Evolutionary conservation across 2,888 invertebrate species (phyloP), one percentile per base, ranked within the genome.

Genomic region (Leucoptera coffeella): DNA sequence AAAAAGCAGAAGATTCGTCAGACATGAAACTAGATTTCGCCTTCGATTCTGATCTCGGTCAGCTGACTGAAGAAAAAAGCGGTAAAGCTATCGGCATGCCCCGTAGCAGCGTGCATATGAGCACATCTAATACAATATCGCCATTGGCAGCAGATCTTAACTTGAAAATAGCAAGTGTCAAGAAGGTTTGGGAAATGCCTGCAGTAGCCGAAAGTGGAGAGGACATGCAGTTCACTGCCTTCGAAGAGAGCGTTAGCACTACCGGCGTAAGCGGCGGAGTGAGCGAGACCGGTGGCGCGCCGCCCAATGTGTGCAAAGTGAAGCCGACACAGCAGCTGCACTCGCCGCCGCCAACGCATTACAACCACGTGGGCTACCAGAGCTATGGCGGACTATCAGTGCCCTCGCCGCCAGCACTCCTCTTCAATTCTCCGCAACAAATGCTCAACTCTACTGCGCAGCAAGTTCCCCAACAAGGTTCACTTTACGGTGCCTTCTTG

Each of bases 21-120:
- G 91, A 91, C 45, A 88, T 93, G 78, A 92, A 92, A 56, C 67
- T 94, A 29, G 91, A 92, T 54, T 94, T 94, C 51, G 81, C 82
- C 11, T 93, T 93, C 53, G 90, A 91, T 45, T 82, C 86, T 11
- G 88, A 87, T 41, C 73, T 90, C 26, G 78, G 78, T 10, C 83
- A 80, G 48, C 65, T 85, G 23, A 79, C 84, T 3, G 85, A 84
- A 28, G 85, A 85, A 36, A 85, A 85, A 46, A 58, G 65, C 5
- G 53, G 73, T 19, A 69, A 79, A 33, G 38, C 61, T 19, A 46
- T 69, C 10, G 62, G 62, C 7, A 38, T 67, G 36, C 73, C 78
- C n/a, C 80, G 82, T 38, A 77, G 79, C 34, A n/a, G n/a, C n/a
- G 69, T 75, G 37, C 67, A 65, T 34, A 73, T 74, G 44, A 77